Evolutionary conservation across 2,888 invertebrate genomes (phyloP).

Genomic region (Temnothorax rugatulus): DNA sequence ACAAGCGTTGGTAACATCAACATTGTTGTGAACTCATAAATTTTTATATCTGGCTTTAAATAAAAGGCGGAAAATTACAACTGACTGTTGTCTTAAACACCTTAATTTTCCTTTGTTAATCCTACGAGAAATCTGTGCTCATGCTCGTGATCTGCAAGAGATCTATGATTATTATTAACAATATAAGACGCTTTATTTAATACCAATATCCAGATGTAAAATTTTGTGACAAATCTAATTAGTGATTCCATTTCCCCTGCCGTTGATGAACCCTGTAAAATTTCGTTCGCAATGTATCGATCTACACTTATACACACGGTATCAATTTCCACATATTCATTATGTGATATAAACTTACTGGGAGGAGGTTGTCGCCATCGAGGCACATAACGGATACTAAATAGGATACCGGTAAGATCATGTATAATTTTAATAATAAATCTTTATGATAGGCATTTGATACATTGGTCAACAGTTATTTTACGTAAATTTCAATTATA

Average conservation of each 20-base stretch:
- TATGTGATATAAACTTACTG: neutral
- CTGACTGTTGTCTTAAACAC: neutral
- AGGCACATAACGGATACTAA: too few species aligned
- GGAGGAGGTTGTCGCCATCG: neutral
- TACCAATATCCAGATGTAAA: neutral
- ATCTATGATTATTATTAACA: neutral
- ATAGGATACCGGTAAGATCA: neutral
- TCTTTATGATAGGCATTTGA: too few species aligned
- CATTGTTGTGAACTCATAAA: constrained; percentile 73
- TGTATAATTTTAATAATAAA: neutral
- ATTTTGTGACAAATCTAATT: too few species aligned
- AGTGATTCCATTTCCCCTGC: too few species aligned
- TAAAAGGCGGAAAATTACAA: constrained; percentile 75
- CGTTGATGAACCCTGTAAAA: constrained; percentile 5
- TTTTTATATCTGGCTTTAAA: constrained; percentile 76
- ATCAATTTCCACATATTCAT: neutral
- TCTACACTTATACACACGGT: neutral
- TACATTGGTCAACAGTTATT: too few species aligned
- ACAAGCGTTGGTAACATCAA: constrained; percentile 3
- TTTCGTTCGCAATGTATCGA: neutral
- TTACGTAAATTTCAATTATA: neutral
- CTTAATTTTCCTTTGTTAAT: neutral
- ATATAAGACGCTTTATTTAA: neutral
- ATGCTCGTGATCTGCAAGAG: neutral
- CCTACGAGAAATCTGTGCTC: neutral